Conservation (phyloP, 2,888 invertebrate species). For the Lacanobia oleracea region DNA sequence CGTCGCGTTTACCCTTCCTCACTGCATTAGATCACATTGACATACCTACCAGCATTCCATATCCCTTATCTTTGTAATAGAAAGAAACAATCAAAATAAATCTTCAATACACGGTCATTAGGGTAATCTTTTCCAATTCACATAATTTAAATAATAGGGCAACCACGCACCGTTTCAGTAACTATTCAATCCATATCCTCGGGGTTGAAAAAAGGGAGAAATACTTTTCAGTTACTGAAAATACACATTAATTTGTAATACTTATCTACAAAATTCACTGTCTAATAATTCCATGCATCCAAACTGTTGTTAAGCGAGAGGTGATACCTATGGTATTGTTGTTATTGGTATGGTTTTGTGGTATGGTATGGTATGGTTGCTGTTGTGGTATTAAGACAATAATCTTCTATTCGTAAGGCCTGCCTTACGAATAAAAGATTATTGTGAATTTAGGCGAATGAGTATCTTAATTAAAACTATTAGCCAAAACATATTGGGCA, state of each 20-base stretch:
- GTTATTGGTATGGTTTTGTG: too few relatives aligned
- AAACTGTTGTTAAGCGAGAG: constrained; percentile 17
- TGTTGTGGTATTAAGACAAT: too few relatives aligned
- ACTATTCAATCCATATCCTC: neutral
- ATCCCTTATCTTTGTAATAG: neutral
- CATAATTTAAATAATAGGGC: neutral
- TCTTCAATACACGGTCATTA: neutral
- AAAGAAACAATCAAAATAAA: neutral
- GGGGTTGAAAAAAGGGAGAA: constrained; percentile 5
- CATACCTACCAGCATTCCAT: neutral
- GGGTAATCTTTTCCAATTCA: neutral
- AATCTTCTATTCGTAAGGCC: too few relatives aligned
- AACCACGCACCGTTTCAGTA: neutral
- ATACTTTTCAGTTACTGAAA: constrained; percentile 3
- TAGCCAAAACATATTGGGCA: too few relatives aligned
- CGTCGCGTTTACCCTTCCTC: too few relatives aligned
- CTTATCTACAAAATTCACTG: neutral
- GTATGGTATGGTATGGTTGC: too few relatives aligned
- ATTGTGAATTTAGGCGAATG: too few relatives aligned
- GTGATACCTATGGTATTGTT: neutral
- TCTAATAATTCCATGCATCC: constrained; percentile 19
- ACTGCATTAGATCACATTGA: neutral
- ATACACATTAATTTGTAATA: neutral
- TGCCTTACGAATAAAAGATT: neutral
- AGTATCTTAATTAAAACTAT: too few relatives aligned